Evolutionary conservation across 2,888 invertebrate species (phyloP).

Genomic region (Lissocephala sabroskyi): DNA sequence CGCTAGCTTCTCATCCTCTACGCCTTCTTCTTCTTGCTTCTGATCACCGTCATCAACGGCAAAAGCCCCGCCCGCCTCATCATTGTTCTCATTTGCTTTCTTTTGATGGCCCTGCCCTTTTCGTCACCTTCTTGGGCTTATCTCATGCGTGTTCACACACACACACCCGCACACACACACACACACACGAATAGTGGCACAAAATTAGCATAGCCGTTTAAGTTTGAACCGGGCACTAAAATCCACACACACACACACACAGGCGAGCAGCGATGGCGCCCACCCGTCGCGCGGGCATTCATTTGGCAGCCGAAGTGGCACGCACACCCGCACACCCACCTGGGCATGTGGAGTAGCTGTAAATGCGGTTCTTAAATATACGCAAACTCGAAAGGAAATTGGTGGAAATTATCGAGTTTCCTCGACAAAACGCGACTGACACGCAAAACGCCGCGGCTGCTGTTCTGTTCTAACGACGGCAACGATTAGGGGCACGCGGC

Average conservation of each 20-base stretch:
- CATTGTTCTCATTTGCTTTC: too few relatives aligned
- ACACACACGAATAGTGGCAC: not conserved
- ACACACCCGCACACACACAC: not conserved
- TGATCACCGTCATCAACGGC: too few relatives aligned
- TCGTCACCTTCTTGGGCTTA: too few relatives aligned
- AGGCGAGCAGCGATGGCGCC: not conserved
- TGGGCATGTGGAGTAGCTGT: not conserved
- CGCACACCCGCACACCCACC: not conserved
- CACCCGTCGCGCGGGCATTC: not conserved
- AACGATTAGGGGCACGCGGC: not conserved
- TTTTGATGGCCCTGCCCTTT: too few relatives aligned
- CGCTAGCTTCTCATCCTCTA: too few relatives aligned
- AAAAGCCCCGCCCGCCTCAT: too few relatives aligned
- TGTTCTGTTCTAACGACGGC: constrained; percentile 10
- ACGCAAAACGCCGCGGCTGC: constrained; percentile 44
- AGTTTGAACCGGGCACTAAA: not conserved
- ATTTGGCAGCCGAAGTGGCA: not conserved
- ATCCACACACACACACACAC: constrained; percentile 7
- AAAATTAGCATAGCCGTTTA: constrained; percentile 3
- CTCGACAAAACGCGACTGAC: constrained; percentile 59
- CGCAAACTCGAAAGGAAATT: constrained; percentile 45
- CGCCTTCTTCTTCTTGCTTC: too few relatives aligned
- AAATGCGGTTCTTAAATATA: not conserved
- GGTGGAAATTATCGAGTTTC: constrained; percentile 63
- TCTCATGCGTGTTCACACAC: not conserved